Evolutionary conservation across 2,888 invertebrate genomes (phyloP), one percentile per base, ranked within the genome.

Genomic region (Torymus tubicola): DNA sequence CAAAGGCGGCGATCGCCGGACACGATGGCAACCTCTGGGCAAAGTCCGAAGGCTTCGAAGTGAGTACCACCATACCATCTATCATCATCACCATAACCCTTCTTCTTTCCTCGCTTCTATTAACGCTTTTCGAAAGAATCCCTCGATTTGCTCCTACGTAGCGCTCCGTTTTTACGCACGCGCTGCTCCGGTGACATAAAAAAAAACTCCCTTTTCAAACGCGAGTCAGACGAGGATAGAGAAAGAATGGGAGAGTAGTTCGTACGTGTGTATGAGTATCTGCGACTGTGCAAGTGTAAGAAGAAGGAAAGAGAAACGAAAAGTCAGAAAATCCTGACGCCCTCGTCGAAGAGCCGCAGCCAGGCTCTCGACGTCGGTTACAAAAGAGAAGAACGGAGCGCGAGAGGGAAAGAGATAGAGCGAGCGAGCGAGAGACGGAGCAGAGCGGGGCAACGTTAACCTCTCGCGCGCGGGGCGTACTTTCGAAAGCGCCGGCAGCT

Each of bases 11-110:
- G 91, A 97, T 97, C 92, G 96, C 96, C 91, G 97, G 97, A 92
- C 97, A 96, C 93, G 97, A 97, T 92, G 97, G 97, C 91, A 96
- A 96, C 93, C 94, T 97, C 91, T 97, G 97, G 97, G 97, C 97
- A 89, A 97, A 96, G 93, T 97, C 97, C 83, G 96, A 95, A 87
- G 96, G 95, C 92, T 97, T 97, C 92, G 96, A 97, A 93, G 97
- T 97, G 94, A 96, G 96, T 96, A 85, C 31, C 24, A 12, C 42
- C n/a, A n/a, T 1, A 24, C 2, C 31, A 63, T 14, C 3, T n/a
- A 63, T 52, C 8, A 12, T 21, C 5, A 11, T 60, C 57, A 16
- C n/a, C 55, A 16, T 16, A n/a, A 69, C 16, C 57, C 4, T 24
- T n/a, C 18, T 16, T 18, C 55, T 53, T 16, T 53, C 16, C 55